Conservation (phyloP, 2,113 vertebrate species). For the Phylloscopus trochiloides region DNA sequence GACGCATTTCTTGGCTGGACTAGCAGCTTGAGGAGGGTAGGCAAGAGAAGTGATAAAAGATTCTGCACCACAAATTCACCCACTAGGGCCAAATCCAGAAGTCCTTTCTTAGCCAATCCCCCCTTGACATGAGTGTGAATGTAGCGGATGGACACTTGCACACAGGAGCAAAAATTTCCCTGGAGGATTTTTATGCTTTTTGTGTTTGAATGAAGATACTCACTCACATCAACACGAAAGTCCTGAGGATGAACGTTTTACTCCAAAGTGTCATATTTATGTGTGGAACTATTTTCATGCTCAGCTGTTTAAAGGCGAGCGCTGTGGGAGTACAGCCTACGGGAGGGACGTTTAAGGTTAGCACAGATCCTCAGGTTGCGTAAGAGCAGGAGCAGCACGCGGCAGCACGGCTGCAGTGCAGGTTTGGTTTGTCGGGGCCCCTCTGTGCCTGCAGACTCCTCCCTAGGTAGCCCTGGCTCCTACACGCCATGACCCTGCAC, state of each 20-base stretch:
- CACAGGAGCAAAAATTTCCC: background rate
- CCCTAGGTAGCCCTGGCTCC: background rate
- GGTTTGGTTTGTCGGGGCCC: background rate
- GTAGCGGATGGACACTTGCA: background rate
- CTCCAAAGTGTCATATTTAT: slow-evolving; percentile 29
- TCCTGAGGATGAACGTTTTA: background rate
- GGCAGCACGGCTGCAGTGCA: background rate
- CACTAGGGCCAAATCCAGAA: background rate
- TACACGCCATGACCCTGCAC: fast-evolving
- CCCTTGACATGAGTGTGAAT: background rate
- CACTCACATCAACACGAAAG: background rate
- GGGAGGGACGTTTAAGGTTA: background rate
- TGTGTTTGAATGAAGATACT: slow-evolving; percentile 16
- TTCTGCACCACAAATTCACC: background rate
- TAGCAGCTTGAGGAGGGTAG: background rate
- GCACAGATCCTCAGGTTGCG: background rate
- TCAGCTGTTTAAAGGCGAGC: background rate
- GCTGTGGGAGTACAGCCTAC: background rate
- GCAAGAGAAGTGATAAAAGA: background rate
- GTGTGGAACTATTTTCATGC: background rate
- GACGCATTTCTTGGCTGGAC: background rate
- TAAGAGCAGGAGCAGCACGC: background rate
- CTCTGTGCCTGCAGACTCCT: background rate
- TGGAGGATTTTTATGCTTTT: background rate
- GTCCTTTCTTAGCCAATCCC: background rate